Conservation (phyloP, 2,888 invertebrate genomes). For the Ctenicera cuprea region DNA sequence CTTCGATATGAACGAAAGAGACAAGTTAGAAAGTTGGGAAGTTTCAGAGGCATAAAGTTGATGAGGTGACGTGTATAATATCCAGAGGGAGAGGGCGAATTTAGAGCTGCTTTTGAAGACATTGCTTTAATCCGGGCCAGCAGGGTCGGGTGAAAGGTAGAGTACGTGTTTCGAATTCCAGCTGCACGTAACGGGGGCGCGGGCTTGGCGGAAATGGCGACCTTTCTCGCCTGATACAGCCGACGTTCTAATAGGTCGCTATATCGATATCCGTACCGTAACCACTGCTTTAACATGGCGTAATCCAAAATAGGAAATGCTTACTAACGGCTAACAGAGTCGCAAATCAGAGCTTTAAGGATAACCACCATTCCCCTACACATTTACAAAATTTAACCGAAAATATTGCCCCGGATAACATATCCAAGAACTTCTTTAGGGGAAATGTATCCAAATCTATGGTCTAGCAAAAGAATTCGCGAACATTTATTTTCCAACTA, state of each 20-base stretch:
- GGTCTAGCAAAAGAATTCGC: neutral
- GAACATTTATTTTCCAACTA: neutral
- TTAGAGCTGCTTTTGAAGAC: slow-evolving; percentile 60
- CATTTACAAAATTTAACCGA: slow-evolving; percentile 13
- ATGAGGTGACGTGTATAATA: slow-evolving; percentile 58
- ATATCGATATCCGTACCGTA: slow-evolving; percentile 47
- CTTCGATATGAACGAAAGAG: slow-evolving; percentile 51
- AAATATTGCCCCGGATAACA: slow-evolving; percentile 14
- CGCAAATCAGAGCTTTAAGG: slow-evolving; percentile 27
- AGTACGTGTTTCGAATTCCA: slow-evolving; percentile 54
- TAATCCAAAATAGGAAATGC: slow-evolving; percentile 41
- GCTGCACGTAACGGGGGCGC: slow-evolving; percentile 43
- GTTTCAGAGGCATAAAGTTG: slow-evolving; percentile 55
- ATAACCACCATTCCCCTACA: slow-evolving; percentile 10
- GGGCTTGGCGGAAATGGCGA: slow-evolving; percentile 45
- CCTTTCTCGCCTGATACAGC: slow-evolving; percentile 42
- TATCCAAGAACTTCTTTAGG: neutral
- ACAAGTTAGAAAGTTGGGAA: slow-evolving; percentile 52
- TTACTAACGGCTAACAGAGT: slow-evolving; percentile 23
- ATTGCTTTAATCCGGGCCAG: slow-evolving; percentile 59
- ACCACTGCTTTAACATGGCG: slow-evolving; percentile 35
- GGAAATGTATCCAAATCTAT: neutral
- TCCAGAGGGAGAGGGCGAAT: slow-evolving; percentile 56
- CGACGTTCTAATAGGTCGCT: slow-evolving; percentile 44
- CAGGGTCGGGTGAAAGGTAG: slow-evolving; percentile 56